Percentiles rank a stretch among this genome's conserved stretches.
Evolutionary conservation across 2,113 vertebrate species (phyloP).

Genomic region (Psilopogon haemacephalus): DNA sequence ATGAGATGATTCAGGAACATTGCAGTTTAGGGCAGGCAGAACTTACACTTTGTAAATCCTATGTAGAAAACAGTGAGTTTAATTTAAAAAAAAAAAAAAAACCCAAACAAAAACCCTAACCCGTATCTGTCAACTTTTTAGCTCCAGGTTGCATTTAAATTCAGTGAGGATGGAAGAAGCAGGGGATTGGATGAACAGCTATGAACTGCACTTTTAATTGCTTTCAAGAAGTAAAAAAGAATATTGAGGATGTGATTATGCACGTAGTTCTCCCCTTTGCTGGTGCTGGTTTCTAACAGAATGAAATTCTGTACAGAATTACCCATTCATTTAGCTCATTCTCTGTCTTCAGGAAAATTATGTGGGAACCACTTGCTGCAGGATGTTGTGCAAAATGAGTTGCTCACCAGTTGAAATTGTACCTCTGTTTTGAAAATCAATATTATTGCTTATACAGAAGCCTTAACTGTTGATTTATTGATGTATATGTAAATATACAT

Average conservation of each 20-base stretch:
- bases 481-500: neutral
- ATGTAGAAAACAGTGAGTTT: neutral
- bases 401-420: neutral
- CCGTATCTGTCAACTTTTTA: neutral
- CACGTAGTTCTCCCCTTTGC: neutral
- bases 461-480: neutral
- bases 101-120: too few relatives aligned
- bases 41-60: neutral
- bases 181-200: neutral
- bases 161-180: neutral
- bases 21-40: neutral
- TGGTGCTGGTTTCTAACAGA: neutral
- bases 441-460: neutral
- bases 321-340: neutral
- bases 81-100: neutral
- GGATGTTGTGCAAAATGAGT: neutral
- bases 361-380: neutral
- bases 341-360: neutral
- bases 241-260: neutral
- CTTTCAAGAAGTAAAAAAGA: neutral
- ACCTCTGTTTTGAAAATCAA: slow-evolving; percentile 30
- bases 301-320: neutral
- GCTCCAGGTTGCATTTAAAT: neutral
- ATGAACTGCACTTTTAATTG: neutral
- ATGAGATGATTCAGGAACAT: neutral